Base-by-base conservation (phyloP, 2,888 invertebrate species). In the Cabera pusaria region DNA sequence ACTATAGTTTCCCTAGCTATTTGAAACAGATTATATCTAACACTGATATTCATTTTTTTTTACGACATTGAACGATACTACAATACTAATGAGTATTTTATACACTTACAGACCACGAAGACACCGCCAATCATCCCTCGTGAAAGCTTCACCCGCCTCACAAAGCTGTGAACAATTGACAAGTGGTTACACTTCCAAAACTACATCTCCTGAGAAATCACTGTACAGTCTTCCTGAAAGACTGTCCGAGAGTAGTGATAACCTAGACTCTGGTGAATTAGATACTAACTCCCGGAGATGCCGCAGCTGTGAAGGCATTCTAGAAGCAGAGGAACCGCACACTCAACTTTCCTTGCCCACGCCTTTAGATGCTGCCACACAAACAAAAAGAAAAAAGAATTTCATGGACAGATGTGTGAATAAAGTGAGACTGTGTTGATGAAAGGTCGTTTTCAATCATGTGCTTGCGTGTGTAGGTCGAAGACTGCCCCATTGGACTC, bases 391-490 rank as follows among this genome's bases (percentile, higher is more conserved):
- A 65, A 93, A 93, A 77, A 93, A 93, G 72, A 95, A 95, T 79
- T 95, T 96, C 76, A 94, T 96, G 92, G 95, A 96, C 90, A 91
- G 93, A 76, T 95, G 94, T 82, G 93, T 95, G 59, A 94, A 94
- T 85, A 95, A 95, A 92, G 93, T 95, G 80, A 92, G 94, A 90
- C 93, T 93, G 67, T 86, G 86, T 90, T 95, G 73, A 94, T 92
- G 56, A 58, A 63, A 54, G 59, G 60, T 61, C 57, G 43, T 41
- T 52, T 51, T 54, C 40, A 44, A 56, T 52, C 56, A 59, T 58
- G 72, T 66, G 71, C 64, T 67, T 79, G 79, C 73, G 84, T 84
- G 86, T 86, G 83, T 84, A 74, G 71, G 69, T 61, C 57, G 62
- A 60, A 56, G 73, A 77, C 71, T 72, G 71, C 68, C 58, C 65